Conservation (phyloP, 2,113 vertebrate species). For the Dascyllus trimaculatus region DNA sequence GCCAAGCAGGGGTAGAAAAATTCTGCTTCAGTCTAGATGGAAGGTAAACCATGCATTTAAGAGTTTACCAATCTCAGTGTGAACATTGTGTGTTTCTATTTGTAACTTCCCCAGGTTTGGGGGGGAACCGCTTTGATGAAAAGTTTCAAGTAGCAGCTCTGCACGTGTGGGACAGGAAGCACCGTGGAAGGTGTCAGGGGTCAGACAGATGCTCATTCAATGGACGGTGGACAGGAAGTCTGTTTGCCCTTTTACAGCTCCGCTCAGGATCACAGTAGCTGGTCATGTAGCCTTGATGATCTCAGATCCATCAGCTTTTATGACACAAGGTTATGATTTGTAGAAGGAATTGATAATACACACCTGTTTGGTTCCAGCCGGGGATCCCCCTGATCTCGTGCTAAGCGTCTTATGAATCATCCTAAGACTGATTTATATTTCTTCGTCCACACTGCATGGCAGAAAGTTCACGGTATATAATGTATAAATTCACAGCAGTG, state of each 20-base stretch:
- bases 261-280: constrained; percentile 73
- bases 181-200: constrained; percentile 69
- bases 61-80: neutral
- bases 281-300: constrained; percentile 26
- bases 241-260: constrained; percentile 68
- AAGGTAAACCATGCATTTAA: neutral
- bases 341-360: constrained; percentile 48
- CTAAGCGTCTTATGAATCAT: constrained; percentile 28
- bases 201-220: constrained; percentile 82
- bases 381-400: constrained; percentile 25
- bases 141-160: constrained; percentile 54
- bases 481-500: too few relatives aligned
- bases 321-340: constrained; percentile 38
- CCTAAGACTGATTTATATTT: constrained; percentile 13
- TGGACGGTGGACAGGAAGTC: constrained; percentile 78
- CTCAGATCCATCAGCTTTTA: constrained; percentile 49
- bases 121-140: constrained; percentile 33
- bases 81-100: neutral
- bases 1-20: too few relatives aligned
- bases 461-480: neutral
- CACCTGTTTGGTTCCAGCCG: constrained; percentile 38
- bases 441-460: neutral
- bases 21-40: too few relatives aligned
- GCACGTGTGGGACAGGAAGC: constrained; percentile 79
- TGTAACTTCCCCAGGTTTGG: constrained; percentile 39